A percentile compares a stretch with the other conserved stretches of the same genome.
phyloP scores from a whole-genome alignment of 2,797 vertebrate species.

The Sciaenops ocellatus region DNA sequence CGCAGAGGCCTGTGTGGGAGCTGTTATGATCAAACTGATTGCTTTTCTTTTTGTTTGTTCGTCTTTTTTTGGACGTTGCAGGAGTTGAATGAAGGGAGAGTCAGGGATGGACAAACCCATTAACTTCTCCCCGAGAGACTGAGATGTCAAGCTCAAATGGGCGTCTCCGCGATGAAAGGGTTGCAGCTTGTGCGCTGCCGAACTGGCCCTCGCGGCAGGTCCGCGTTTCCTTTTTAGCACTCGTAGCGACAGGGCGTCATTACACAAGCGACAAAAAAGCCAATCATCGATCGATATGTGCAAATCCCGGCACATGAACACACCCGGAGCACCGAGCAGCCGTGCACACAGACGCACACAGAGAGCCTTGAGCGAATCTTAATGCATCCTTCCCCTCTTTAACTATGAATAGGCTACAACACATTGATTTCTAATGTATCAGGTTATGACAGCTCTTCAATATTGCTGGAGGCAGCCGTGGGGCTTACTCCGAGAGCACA shows the following conservation, averaged over 20 bases:
- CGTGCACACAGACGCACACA: not conserved
- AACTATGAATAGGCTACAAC: slow-evolving; percentile 74
- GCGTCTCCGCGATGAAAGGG: slow-evolving; percentile 25
- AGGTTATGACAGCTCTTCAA: slow-evolving; percentile 81
- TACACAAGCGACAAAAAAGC: slow-evolving; percentile 52
- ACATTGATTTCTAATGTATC: slow-evolving; percentile 81
- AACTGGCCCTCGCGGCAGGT: slow-evolving; percentile 34
- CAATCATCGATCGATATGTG: slow-evolving; percentile 62
- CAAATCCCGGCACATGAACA: slow-evolving; percentile 13
- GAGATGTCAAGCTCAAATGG: slow-evolving; percentile 33
- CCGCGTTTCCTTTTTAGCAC: slow-evolving; percentile 51
- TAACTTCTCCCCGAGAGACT: slow-evolving; percentile 37
- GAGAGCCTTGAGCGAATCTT: slow-evolving; percentile 54
- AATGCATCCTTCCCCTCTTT: slow-evolving; percentile 69
- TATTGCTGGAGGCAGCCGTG: slow-evolving; percentile 68
- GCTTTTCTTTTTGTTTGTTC: slow-evolving; percentile 45
- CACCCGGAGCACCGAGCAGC: not conserved
- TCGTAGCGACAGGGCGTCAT: slow-evolving; percentile 54
- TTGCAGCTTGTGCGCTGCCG: slow-evolving; percentile 33
- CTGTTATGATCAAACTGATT: slow-evolving; percentile 50
- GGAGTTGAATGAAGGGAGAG: slow-evolving; percentile 8
- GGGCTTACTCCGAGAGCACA: slow-evolving; percentile 50
- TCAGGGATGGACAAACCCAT: slow-evolving; percentile 45
- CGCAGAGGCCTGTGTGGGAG: slow-evolving; percentile 18
- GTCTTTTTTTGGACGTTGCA: slow-evolving; percentile 27